Evolutionary conservation across 2,888 invertebrate species (phyloP).

Genomic region (Amblyjoppa fuscipennis): DNA sequence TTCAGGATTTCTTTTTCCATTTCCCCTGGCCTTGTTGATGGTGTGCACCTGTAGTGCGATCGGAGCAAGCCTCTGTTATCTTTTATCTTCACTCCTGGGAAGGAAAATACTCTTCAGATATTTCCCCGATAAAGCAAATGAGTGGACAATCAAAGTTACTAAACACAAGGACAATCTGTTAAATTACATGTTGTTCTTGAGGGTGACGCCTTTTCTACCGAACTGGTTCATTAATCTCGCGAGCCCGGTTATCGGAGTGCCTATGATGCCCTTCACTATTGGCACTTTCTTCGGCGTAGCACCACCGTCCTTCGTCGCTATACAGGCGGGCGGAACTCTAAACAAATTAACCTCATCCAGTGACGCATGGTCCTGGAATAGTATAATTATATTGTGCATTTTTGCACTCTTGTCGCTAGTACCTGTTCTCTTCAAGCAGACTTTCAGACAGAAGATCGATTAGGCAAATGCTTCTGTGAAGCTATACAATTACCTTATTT

Average conservation of each 20-base stretch:
- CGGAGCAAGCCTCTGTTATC: slow-evolving; percentile 98
- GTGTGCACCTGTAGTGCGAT: slow-evolving; percentile 98
- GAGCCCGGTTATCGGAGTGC: slow-evolving; percentile 98
- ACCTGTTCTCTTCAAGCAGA: slow-evolving; percentile 94
- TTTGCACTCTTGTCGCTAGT: slow-evolving; percentile 94
- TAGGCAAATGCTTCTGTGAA: slow-evolving; percentile 81
- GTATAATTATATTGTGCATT: slow-evolving; percentile 91
- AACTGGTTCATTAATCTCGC: slow-evolving; percentile 99
- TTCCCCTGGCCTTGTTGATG: slow-evolving; percentile 94
- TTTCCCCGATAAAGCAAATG: slow-evolving; percentile 94
- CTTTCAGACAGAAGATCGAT: slow-evolving; percentile 92
- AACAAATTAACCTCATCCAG: slow-evolving; percentile 96
- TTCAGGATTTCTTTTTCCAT: slow-evolving; percentile 98
- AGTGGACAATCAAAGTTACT: slow-evolving; percentile 94
- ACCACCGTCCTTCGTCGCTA: slow-evolving; percentile 98
- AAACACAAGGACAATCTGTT: slow-evolving; percentile 95
- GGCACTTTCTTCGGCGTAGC: slow-evolving; percentile 99
- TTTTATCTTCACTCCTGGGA: slow-evolving; percentile 96
- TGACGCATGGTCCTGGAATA: slow-evolving; percentile 95
- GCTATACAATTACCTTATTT: background rate
- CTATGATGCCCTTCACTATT: slow-evolving; percentile 95
- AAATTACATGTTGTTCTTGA: slow-evolving; percentile 98
- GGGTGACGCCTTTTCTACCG: slow-evolving; percentile 98
- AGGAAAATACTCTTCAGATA: slow-evolving; percentile 93
- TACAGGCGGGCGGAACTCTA: slow-evolving; percentile 98